These are phyloP conservation scores for Harpagoxenus sublaevis DNA, from an alignment of 2,888 invertebrate genomes.

Conservation along the genomic window DNA sequence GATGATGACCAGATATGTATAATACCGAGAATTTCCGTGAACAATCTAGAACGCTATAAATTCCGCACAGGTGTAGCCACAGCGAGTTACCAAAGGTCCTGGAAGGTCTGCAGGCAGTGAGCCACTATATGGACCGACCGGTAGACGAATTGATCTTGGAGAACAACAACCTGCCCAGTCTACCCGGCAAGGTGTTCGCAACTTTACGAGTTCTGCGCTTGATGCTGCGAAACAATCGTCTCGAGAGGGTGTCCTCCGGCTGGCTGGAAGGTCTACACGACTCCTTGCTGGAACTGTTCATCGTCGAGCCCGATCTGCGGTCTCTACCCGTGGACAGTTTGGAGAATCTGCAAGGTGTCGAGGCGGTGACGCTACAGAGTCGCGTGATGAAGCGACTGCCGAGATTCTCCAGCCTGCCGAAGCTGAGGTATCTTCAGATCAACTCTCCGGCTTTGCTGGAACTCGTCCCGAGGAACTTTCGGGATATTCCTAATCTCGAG, in stretches of 20 bases:
- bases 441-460: conserved; percentile 90
- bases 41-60: conserved; percentile 71
- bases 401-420: conserved; percentile 89
- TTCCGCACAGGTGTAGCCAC: conserved; percentile 94
- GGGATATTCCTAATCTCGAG: conserved; percentile 91
- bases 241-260: conserved; percentile 93
- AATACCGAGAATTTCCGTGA: background rate
- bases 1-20: background rate
- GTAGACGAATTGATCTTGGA: conserved; percentile 95
- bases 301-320: conserved; percentile 94
- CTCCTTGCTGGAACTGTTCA: conserved; percentile 93
- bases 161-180: conserved; percentile 94
- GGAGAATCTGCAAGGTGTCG: conserved; percentile 91
- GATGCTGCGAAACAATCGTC: conserved; percentile 94
- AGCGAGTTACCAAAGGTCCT: conserved; percentile 93
- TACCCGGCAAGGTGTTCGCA: conserved; percentile 94
- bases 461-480: conserved; percentile 90
- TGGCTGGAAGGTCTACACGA: conserved; percentile 94
- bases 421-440: conserved; percentile 91
- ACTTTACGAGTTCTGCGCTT: conserved; percentile 92
- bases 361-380: conserved; percentile 94
- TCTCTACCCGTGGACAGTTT: conserved; percentile 93
- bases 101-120: conserved; percentile 91
- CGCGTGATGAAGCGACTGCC: conserved; percentile 92
- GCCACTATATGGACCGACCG: conserved; percentile 89